Percentiles rank a stretch among this genome's conserved stretches.
Conservation (phyloP, 1,140 invertebrate genomes). For the Lethocerus indicus region DNA sequence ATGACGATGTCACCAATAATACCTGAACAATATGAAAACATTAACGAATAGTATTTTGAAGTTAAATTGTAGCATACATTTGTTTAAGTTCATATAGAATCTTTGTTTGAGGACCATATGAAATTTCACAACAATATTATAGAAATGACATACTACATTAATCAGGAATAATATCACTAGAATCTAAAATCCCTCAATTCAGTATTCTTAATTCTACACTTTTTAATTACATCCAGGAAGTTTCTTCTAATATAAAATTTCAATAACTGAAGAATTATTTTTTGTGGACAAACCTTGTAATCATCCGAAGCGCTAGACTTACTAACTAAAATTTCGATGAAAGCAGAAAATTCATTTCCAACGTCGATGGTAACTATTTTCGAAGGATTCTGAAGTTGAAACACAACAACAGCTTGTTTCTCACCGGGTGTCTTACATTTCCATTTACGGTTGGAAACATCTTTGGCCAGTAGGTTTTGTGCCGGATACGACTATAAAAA, state of each 20-base stretch:
- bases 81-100: too few relatives aligned
- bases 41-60: too few relatives aligned
- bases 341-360: constrained; percentile 68
- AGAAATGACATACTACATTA: too few relatives aligned
- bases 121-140: too few relatives aligned
- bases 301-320: constrained; percentile 40
- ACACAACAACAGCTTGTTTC: constrained; percentile 45
- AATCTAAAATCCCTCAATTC: too few relatives aligned
- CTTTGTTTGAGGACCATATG: too few relatives aligned
- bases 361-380: constrained; percentile 58
- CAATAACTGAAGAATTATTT: too few relatives aligned
- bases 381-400: constrained; percentile 54
- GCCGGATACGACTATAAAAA: constrained; percentile 43
- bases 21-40: constrained; percentile 29
- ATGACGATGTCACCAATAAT: constrained; percentile 58
- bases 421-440: constrained; percentile 48
- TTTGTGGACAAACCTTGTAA: constrained; percentile 38
- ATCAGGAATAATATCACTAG: too few relatives aligned
- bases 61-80: too few relatives aligned
- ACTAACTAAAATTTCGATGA: constrained; percentile 68
- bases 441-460: constrained; percentile 48
- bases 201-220: constrained; percentile 2
- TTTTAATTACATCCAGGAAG: not conserved
- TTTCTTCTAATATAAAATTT: too few relatives aligned
- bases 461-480: constrained; percentile 45